Evolutionary conservation across 2,888 invertebrate species (phyloP), one percentile per base, ranked within the genome.

Genomic region (Pollenia amentaria): DNA sequence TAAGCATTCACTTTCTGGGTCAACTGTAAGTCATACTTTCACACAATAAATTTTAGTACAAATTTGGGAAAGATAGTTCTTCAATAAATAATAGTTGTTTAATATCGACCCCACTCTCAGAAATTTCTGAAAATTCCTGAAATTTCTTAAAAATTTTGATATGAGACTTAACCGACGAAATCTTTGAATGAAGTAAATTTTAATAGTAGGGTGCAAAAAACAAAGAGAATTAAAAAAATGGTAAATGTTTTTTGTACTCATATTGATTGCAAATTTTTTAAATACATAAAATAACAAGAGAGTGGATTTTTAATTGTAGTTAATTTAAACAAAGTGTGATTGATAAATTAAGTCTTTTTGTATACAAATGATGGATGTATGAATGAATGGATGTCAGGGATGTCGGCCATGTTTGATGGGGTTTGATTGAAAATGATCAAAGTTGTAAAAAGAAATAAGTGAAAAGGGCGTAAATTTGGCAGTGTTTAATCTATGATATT

Each of bases 251-350:
- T 73, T 80, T 55, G 14, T n/a, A 21, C n/a, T 67, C 65, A 48
- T 78, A 73, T 84, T 78, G 84, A 84, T 73, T 73, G 78, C 72
- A 73, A 78, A 78, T 84, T 84, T 67, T 46, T 77, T 72, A 77
- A 77, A 70, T 78, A 48, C 40, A 75, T 67, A 57, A 44, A 73
- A 55, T 73, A 78, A 67, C 65, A 78, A 73, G n/a, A n/a, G 72
- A 79, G 73, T 62, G 67, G n/a, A 73, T 75, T 70, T 69, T 79
- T 84, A 70, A 83, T 77, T 83, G 62, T 53, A 64, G 44, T 53
- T 73, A 53, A 78, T 75, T 67, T 75, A 18, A 62, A 44, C 16
- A 42, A 55, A 53, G 29, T 64, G 18, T 21, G 46, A 29, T 40
- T 80, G 48, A 9, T 16, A 55, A 44, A 55, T 53, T 65, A 48